Evolutionary conservation across 2,888 invertebrate species (phyloP), one percentile per base, ranked within the genome.

Genomic region (Lamellibrachia columna): DNA sequence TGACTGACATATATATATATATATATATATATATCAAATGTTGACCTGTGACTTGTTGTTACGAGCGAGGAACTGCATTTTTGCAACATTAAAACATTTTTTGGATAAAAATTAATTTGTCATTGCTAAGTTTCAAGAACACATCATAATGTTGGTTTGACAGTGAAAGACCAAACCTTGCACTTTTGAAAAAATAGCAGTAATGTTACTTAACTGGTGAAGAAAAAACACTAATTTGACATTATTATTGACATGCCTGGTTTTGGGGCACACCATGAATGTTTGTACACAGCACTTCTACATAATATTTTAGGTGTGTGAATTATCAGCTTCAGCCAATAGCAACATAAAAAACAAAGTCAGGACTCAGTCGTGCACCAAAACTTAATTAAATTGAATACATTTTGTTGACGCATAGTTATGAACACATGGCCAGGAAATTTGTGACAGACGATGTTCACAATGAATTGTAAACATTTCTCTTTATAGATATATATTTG

Each of bases 1-100:
- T 97, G 93, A 93, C 40, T 91, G 22, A 22, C 22, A 75, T 15
- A 75, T 6, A 40, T 40, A 40, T 40, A 40, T 40, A 40, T 40
- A 40, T 40, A 40, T n/a, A n/a, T 40, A 40, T 40, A 40, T 40
- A 40, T 40, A 40, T 40, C 40, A 40, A 40, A 40, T 40, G 40
- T 40, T 40, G 40, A 40, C 40, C 40, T 40, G 40, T 75, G 75
- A 22, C 75, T 22, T 22, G 75, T 75, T 75, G 75, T 75, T 22
- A 58, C 22, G 15, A 6, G 75, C n/a, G 75, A 75, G 75, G n/a
- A 75, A 75, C 22, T 75, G 75, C 75, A 75, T 22, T 75, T 75
- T 75, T 75, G 75, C 15, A 22, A 75, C 22, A 60, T 60, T 60
- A 6, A 4, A 4, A 22, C n/a, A 4, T 15, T 6, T 75, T 15